Base-by-base conservation (phyloP, 2,888 invertebrate species). In the Hirtodrosophila histrioides region DNA sequence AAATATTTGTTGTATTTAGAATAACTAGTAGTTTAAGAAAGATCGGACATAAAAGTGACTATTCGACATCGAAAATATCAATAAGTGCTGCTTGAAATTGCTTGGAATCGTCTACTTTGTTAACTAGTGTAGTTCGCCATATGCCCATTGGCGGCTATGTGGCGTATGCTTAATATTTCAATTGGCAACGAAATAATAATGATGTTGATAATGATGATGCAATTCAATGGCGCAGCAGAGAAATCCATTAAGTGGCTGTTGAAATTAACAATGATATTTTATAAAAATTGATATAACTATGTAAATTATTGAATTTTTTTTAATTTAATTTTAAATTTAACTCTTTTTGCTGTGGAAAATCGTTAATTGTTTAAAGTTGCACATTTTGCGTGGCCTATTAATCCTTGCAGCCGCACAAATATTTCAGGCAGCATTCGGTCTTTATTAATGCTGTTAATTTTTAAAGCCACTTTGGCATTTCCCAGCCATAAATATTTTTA, bases 391-490 rank as follows among this genome's bases (percentile, higher is more conserved):
- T 2, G 17, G 17, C 4, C 31, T 9, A 8, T 12, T 12, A 9
- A n/a, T n/a, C 17, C 2, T 39, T n/a, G 4, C 17, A 39, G 17
- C 37, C 23, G 41, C 40, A 29, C 7, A 48, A 53, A 24, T 35
- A 29, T 45, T 40, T 45, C 41, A 40, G 54, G 31, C 39, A 11
- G 37, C 62, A 45, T 23, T 45, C 46, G 4, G 41, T 58, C 48
- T 69, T 83, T 79, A 62, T 80, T 69, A 64, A 61, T 63, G 64
- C 45, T 40, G 74, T 76, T 79, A 67, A 86, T 83, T 86, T 83
- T 83, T 65, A 79, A 86, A 83, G 80, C 74, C 74, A 67, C 69
- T 69, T 77, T 63, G 63, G 29, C 57, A 50, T 41, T 65, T 27
- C 24, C 51, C 51, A n/a, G 29, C 17, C 31, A 79, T 73, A 36